Percentiles rank a stretch among this genome's conserved stretches.
phyloP scores from a whole-genome alignment of 2,888 invertebrate genomes.

The Melanotus villosus region DNA sequence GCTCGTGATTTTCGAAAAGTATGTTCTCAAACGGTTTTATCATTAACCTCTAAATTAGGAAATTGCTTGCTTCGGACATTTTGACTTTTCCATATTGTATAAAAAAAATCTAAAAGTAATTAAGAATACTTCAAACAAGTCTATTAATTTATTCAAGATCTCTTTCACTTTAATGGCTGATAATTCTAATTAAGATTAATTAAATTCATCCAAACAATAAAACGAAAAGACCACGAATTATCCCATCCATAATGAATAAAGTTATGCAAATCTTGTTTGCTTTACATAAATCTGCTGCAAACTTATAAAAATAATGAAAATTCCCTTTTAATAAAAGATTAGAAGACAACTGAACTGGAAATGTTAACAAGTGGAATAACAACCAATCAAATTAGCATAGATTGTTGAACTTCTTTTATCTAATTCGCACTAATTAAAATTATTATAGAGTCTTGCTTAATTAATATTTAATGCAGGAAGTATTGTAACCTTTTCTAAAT shows the following conservation, averaged over 20 bases:
- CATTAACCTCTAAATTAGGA: too few species aligned
- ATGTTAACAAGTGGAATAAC: background rate
- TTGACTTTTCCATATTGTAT: too few species aligned
- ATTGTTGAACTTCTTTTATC: constrained; percentile 1
- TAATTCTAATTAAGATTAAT: background rate
- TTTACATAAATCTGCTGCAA: background rate
- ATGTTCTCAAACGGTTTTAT: too few species aligned
- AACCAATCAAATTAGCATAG: background rate
- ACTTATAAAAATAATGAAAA: constrained; percentile 1
- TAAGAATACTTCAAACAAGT: too few species aligned
- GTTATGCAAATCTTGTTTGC: constrained; percentile 16
- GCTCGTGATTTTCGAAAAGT: too few species aligned
- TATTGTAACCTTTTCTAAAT: background rate
- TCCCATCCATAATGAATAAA: background rate
- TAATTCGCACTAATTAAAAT: background rate
- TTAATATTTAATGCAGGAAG: background rate
- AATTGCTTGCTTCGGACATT: too few species aligned
- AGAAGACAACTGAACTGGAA: background rate
- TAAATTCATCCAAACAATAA: constrained; percentile 2
- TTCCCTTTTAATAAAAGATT: background rate
- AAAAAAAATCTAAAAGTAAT: too few species aligned
- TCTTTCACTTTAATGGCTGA: background rate
- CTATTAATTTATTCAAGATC: too few species aligned
- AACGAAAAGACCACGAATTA: background rate
- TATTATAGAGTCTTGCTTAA: background rate